A percentile compares a stretch with the other conserved stretches of the same genome.
Conservation (phyloP, 1,140 invertebrate species). For the Adelges cooleyi region DNA sequence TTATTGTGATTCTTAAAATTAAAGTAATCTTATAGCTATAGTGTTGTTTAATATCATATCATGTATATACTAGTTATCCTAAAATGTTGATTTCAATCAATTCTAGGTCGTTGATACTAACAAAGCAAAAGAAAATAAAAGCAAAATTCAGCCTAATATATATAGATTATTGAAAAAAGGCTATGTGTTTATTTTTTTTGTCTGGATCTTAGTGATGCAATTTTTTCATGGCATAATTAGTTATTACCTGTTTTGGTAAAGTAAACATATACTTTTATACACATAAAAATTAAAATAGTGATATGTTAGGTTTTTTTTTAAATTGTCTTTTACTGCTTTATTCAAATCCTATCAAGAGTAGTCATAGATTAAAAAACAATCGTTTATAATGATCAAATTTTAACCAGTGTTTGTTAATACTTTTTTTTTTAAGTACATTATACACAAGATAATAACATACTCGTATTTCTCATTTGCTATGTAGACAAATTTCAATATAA, state of each 20-base stretch:
- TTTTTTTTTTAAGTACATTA: too few relatives aligned
- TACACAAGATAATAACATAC: too few relatives aligned
- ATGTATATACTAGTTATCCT: neutral
- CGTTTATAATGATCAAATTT: too few relatives aligned
- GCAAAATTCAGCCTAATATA: neutral
- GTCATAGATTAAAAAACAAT: too few relatives aligned
- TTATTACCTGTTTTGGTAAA: constrained; percentile 7
- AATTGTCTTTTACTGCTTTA: too few relatives aligned
- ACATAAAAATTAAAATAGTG: too few relatives aligned
- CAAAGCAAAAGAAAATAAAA: neutral
- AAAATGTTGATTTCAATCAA: neutral
- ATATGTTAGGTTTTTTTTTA: too few relatives aligned
- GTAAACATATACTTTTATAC: too few relatives aligned
- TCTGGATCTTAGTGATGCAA: neutral
- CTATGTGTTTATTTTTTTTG: neutral
- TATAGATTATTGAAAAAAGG: neutral
- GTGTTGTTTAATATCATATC: neutral
- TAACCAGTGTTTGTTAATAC: too few relatives aligned
- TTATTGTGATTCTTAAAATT: constrained; percentile 50
- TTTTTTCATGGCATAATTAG: constrained; percentile 1
- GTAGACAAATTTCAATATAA: too few relatives aligned
- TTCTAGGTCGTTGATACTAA: neutral
- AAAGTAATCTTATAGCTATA: constrained; percentile 33
- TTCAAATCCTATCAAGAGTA: too few relatives aligned
- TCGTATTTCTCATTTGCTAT: too few relatives aligned